Evolutionary conservation across 1,140 invertebrate species (phyloP).

Genomic region (Philopotamus ludificatus): DNA sequence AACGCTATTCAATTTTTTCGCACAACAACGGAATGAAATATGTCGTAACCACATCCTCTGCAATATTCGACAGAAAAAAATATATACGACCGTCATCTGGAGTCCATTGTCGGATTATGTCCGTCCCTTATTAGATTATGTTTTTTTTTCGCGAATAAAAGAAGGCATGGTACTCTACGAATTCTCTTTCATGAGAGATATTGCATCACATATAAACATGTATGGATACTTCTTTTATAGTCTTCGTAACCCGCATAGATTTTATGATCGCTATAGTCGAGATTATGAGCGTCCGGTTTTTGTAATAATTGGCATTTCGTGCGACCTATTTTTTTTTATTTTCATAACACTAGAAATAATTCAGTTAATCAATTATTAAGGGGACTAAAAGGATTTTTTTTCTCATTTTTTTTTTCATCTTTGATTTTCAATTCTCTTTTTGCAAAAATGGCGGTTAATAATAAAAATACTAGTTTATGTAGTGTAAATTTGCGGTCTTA

Average conservation of each 20-base stretch:
- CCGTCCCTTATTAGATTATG: conserved; percentile 30
- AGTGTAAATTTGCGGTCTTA: too few relatives aligned
- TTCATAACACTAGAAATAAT: too few relatives aligned
- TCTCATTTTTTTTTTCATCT: too few relatives aligned
- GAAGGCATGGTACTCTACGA: conserved; percentile 19
- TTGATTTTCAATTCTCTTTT: too few relatives aligned
- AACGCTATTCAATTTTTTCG: too few relatives aligned
- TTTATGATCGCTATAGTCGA: background rate
- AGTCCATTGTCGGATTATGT: conserved; percentile 28
- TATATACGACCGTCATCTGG: conserved; percentile 8
- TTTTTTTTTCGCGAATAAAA: conserved; percentile 33
- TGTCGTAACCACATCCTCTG: too few relatives aligned
- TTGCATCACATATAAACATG: conserved; percentile 6
- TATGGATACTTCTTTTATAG: conserved; percentile 10
- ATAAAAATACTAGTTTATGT: too few relatives aligned
- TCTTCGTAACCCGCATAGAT: background rate
- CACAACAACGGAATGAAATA: too few relatives aligned
- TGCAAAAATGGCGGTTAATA: too few relatives aligned
- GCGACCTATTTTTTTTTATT: too few relatives aligned
- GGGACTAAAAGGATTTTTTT: too few relatives aligned
- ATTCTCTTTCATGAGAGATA: background rate
- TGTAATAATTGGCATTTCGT: background rate
- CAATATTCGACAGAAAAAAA: background rate
- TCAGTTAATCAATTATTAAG: too few relatives aligned
- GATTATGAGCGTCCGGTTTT: background rate